These are phyloP conservation scores for Polypterus senegalus DNA, from an alignment of 2,113 vertebrate genomes.

Conservation along the genomic window DNA sequence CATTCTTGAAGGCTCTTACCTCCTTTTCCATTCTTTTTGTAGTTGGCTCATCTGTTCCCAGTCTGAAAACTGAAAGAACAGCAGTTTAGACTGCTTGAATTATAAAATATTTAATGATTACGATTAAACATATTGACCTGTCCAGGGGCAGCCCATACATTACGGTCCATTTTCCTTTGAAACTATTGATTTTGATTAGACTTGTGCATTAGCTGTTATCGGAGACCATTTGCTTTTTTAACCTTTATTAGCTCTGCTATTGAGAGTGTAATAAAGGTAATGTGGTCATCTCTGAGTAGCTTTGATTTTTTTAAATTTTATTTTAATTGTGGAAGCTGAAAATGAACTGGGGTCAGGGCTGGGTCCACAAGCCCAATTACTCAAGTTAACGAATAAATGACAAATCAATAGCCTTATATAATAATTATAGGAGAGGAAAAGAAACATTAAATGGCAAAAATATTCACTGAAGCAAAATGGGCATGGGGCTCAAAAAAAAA, in stretches of 20 bases:
- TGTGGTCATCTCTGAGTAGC: constrained; percentile 5
- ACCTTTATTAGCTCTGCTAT: constrained; percentile 2
- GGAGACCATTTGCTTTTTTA: constrained; percentile 1
- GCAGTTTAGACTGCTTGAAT: not conserved
- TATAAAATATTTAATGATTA: constrained; percentile 8
- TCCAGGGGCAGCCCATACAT: not conserved
- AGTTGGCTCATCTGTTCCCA: too few species aligned
- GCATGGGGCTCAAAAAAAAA: too few species aligned
- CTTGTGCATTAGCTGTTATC: constrained; percentile 6
- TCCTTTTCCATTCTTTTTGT: too few species aligned
- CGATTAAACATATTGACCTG: constrained; percentile 3
- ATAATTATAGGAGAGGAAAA: too few species aligned
- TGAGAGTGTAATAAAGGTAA: not conserved
- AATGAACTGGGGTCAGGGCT: not conserved
- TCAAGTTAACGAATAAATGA: too few species aligned
- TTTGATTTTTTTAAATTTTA: constrained; percentile 5
- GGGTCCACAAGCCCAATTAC: not conserved
- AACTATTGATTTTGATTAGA: constrained; percentile 8
- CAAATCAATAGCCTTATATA: too few species aligned
- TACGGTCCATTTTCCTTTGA: constrained; percentile 2
- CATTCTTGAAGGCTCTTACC: too few species aligned
- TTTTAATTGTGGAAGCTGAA: not conserved
- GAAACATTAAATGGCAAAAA: too few species aligned
- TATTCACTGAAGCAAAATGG: too few species aligned
- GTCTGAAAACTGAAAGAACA: not conserved